phyloP scores from a whole-genome alignment of 2,113 vertebrate species.

The Paradisaea rubra region DNA sequence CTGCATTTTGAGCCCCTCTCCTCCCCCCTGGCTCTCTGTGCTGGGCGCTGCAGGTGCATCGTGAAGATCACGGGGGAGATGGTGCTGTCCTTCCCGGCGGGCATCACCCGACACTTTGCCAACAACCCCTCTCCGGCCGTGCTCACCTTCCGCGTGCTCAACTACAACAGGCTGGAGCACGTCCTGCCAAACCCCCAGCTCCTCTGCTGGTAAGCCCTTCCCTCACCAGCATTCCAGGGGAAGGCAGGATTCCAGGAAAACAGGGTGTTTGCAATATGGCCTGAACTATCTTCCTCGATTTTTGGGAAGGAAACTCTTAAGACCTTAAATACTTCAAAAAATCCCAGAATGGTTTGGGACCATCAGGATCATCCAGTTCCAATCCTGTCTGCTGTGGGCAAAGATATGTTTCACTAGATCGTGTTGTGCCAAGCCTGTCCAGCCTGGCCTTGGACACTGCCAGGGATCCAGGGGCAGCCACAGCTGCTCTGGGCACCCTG shows the following conservation, averaged over 20 bases:
- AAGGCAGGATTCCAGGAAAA: rapidly evolving
- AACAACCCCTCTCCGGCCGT: constrained; percentile 86
- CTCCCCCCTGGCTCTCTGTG: neutral
- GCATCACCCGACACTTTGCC: constrained; percentile 95
- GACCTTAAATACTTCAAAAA: rapidly evolving
- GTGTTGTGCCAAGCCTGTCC: rapidly evolving
- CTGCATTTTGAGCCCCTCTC: neutral
- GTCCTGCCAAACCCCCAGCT: constrained; percentile 97
- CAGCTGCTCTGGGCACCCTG: rapidly evolving
- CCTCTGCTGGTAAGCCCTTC: constrained; percentile 85
- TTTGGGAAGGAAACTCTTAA: neutral
- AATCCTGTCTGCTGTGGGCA: neutral
- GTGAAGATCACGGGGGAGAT: constrained; percentile 97
- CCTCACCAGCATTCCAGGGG: rapidly evolving
- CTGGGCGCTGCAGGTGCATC: constrained; percentile 78
- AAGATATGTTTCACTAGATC: neutral
- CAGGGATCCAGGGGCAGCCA: neutral
- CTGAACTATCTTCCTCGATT: rapidly evolving
- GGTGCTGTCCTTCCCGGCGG: constrained; percentile 94
- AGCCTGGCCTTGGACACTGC: neutral
- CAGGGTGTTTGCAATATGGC: rapidly evolving
- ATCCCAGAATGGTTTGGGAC: neutral
- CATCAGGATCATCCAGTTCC: neutral
- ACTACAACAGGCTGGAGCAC: constrained; percentile 90
- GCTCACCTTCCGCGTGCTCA: constrained; percentile 91